Percentiles rank a stretch among this genome's conserved stretches.
These are phyloP conservation scores for Acrocera orbiculus DNA, from an alignment of 2,888 invertebrate genomes.

Conservation along the genomic window DNA sequence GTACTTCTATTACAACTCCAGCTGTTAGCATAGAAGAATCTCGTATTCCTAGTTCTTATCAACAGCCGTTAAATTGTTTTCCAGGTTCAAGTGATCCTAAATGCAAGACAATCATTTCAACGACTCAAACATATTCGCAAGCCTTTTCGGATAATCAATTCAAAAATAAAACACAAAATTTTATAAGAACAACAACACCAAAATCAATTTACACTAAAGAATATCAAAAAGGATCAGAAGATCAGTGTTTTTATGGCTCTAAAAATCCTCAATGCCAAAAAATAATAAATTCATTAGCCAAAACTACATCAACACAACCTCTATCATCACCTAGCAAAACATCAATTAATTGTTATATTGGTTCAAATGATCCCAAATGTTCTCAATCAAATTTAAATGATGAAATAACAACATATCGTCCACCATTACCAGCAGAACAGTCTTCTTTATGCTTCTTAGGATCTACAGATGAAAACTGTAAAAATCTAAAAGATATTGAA, in stretches of 20 bases:
- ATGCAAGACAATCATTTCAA: conserved; percentile 16
- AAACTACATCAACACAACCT: conserved; percentile 2
- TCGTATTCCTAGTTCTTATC: too few relatives aligned
- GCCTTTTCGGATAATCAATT: too few relatives aligned
- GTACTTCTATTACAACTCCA: too few relatives aligned
- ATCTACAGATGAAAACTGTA: conserved; percentile 23
- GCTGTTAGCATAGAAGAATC: too few relatives aligned
- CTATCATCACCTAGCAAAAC: neutral
- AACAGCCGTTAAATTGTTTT: conserved; percentile 8
- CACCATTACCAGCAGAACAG: conserved; percentile 11
- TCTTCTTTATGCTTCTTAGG: conserved; percentile 20
- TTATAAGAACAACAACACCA: too few relatives aligned
- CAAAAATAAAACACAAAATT: too few relatives aligned
- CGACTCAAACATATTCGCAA: too few relatives aligned
- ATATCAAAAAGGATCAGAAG: too few relatives aligned
- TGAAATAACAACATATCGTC: conserved; percentile 5
- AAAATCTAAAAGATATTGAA: too few relatives aligned
- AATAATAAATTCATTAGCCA: conserved; percentile 7
- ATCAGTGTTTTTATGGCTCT: too few relatives aligned
- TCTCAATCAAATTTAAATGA: conserved; percentile 19
- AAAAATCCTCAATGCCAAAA: too few relatives aligned
- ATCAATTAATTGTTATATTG: conserved; percentile 20
- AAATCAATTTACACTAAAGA: too few relatives aligned
- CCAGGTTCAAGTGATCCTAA: conserved; percentile 18
- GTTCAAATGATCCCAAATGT: conserved; percentile 26